These are phyloP conservation scores for Tragulus kanchil DNA, from an alignment of 2,113 vertebrate genomes.

Conservation along the genomic window DNA sequence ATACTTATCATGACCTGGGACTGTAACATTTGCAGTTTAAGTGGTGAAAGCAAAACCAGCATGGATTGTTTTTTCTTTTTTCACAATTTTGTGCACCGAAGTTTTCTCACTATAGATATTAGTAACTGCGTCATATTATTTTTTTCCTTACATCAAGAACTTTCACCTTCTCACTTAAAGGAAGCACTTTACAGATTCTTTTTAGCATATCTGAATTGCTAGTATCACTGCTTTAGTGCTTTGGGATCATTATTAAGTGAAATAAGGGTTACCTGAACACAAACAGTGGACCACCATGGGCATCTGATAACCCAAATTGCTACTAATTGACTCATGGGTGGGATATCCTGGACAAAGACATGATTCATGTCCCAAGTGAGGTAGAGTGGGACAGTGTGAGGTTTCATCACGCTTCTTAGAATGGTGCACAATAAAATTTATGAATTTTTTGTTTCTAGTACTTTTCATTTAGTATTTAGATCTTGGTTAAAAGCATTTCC, in stretches of 20 bases:
- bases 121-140: neutral
- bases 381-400: neutral
- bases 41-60: neutral
- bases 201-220: neutral
- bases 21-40: neutral
- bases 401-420: neutral
- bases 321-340: neutral
- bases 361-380: neutral
- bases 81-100: neutral
- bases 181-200: neutral
- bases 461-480: no score
- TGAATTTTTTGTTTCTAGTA: neutral
- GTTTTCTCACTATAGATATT: neutral
- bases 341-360: neutral
- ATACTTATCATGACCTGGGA: neutral
- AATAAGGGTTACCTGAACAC: neutral
- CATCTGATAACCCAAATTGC: neutral
- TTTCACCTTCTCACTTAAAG: neutral
- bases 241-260: neutral
- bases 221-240: neutral
- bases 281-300: neutral
- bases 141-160: neutral
- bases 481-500: neutral
- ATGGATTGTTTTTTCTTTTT: neutral
- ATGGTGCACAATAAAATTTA: neutral